These are phyloP conservation scores for Amphiprion clarkii DNA, from an alignment of 2,797 vertebrate genomes.

Conservation along the genomic window DNA sequence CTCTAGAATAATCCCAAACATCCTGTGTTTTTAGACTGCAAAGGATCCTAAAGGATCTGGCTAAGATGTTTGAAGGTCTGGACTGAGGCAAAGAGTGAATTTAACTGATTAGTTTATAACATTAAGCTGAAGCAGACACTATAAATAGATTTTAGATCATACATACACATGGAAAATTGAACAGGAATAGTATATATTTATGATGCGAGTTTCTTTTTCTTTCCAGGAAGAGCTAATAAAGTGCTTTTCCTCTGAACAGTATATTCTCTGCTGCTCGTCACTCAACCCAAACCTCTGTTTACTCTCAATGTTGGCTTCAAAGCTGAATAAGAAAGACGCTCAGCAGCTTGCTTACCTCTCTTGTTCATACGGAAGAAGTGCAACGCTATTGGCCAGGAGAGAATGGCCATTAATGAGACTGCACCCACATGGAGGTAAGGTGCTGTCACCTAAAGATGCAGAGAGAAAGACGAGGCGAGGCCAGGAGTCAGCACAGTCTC, in stretches of 20 bases:
- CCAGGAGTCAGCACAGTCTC: not conserved
- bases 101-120: too few species aligned
- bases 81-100: not conserved
- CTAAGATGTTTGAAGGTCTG: not conserved
- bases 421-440: conserved; percentile 91
- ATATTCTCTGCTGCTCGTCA: too few species aligned
- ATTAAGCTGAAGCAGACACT: too few species aligned
- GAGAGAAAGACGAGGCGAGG: not conserved
- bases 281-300: too few species aligned
- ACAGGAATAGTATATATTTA: too few species aligned
- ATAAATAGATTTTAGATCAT: too few species aligned
- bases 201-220: not conserved
- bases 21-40: not conserved
- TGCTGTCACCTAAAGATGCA: conserved; percentile 87
- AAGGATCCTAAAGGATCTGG: not conserved
- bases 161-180: too few species aligned
- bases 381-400: conserved; percentile 91
- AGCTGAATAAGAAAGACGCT: not conserved
- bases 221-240: not conserved
- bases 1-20: not conserved
- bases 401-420: conserved; percentile 86
- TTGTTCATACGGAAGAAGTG: conserved; percentile 89
- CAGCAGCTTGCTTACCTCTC: conserved; percentile 80
- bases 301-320: not conserved
- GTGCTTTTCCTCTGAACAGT: too few species aligned